These are phyloP conservation scores for Drosophila bipectinata DNA, from an alignment of 1,140 invertebrate genomes.

Conservation along the genomic window DNA sequence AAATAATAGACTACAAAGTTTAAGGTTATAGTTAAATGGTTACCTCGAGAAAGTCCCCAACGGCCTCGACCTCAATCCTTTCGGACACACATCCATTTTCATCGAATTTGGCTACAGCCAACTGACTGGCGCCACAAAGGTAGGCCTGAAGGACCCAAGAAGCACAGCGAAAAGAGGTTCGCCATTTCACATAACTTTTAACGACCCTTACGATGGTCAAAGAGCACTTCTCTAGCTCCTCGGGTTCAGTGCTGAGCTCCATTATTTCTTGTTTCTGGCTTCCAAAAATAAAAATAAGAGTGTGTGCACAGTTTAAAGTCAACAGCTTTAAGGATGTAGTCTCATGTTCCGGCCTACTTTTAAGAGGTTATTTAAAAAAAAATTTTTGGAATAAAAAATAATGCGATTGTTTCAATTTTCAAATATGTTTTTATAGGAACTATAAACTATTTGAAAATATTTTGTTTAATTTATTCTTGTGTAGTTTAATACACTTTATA, in stretches of 20 bases:
- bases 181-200: rapidly evolving
- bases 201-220: neutral
- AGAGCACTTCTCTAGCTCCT: constrained; percentile 14
- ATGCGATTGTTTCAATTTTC: too few species aligned
- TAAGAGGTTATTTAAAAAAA: too few species aligned
- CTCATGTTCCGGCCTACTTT: too few species aligned
- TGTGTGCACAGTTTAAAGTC: too few species aligned
- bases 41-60: neutral
- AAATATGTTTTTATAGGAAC: too few species aligned
- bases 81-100: neutral
- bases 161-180: neutral
- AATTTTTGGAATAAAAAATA: too few species aligned
- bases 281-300: too few species aligned
- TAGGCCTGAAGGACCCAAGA: constrained; percentile 7
- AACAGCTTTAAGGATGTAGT: too few species aligned
- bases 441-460: too few species aligned
- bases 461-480: too few species aligned
- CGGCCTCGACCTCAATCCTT: neutral
- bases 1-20: neutral
- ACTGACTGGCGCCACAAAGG: neutral
- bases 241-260: constrained; percentile 14
- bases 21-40: neutral
- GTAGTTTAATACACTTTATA: too few species aligned
- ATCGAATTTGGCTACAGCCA: neutral
- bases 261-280: neutral